These are phyloP conservation scores for Ondatra zibethicus DNA, from an alignment of 2,113 vertebrate species.

Conservation along the genomic window DNA sequence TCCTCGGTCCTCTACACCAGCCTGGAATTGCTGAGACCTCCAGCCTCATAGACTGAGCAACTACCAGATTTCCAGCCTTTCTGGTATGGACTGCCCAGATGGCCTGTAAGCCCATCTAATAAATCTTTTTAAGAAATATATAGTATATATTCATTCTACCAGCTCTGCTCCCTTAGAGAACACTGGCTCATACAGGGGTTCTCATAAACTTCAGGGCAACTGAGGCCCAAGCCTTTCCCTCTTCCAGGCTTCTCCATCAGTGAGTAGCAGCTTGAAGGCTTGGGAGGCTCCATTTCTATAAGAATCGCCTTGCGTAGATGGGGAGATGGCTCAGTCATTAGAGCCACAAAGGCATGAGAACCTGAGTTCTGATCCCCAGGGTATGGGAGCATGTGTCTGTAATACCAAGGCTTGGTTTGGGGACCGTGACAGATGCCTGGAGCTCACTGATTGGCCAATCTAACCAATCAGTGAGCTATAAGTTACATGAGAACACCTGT, in stretches of 20 bases:
- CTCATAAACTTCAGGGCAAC: background rate
- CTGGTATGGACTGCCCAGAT: background rate
- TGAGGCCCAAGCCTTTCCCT: background rate
- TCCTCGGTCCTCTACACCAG: background rate
- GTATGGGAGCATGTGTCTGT: background rate
- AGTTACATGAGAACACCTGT: background rate
- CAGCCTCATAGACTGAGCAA: background rate
- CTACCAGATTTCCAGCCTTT: background rate
- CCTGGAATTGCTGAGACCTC: background rate
- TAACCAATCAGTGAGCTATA: background rate
- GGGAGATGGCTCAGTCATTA: background rate
- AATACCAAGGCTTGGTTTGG: background rate
- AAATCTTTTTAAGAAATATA: background rate
- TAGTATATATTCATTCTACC: background rate
- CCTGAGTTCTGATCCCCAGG: background rate
- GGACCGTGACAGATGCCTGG: background rate
- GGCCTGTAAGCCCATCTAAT: background rate
- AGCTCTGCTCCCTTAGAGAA: background rate
- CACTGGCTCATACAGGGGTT: too few species aligned
- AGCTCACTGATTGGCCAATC: background rate
- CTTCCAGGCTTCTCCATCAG: background rate
- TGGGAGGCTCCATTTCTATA: background rate
- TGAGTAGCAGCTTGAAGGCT: too few species aligned
- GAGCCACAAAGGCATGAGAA: background rate
- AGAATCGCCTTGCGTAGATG: background rate